Conservation (phyloP, 2,888 invertebrate genomes). For the Heliconius sara region DNA sequence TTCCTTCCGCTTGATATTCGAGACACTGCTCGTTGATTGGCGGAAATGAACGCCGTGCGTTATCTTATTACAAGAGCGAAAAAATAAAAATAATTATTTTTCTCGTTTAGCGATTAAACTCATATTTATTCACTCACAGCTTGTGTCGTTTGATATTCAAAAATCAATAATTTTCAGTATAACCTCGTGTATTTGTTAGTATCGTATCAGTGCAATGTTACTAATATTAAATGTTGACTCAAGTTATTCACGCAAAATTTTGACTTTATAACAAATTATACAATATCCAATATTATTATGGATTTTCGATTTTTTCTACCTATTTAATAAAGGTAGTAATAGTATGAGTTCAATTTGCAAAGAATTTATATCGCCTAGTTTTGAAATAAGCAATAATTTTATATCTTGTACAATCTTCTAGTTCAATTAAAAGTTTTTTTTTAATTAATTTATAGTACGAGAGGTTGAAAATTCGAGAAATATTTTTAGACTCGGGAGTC, state of each 20-base stretch:
- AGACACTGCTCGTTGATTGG: neutral
- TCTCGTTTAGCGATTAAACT: neutral
- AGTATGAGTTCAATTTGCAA: too few relatives aligned
- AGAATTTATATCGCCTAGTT: too few relatives aligned
- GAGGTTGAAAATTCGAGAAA: too few relatives aligned
- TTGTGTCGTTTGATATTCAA: neutral
- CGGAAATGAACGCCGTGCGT: neutral
- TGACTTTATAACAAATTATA: neutral
- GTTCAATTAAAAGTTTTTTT: too few relatives aligned
- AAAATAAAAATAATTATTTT: neutral
- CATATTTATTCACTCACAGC: neutral
- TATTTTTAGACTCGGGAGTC: too few relatives aligned
- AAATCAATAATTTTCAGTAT: neutral
- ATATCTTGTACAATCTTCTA: too few relatives aligned
- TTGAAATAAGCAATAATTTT: too few relatives aligned
- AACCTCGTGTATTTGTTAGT: neutral
- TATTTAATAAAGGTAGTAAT: too few relatives aligned
- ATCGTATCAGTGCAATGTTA: too few relatives aligned
- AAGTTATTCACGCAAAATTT: neutral
- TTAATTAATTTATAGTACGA: too few relatives aligned
- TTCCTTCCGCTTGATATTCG: neutral
- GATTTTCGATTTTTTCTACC: neutral
- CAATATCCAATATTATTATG: neutral
- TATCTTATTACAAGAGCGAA: neutral
- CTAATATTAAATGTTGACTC: neutral